phyloP scores from a whole-genome alignment of 2,797 vertebrate genomes.

The Sitta carolinensis region DNA sequence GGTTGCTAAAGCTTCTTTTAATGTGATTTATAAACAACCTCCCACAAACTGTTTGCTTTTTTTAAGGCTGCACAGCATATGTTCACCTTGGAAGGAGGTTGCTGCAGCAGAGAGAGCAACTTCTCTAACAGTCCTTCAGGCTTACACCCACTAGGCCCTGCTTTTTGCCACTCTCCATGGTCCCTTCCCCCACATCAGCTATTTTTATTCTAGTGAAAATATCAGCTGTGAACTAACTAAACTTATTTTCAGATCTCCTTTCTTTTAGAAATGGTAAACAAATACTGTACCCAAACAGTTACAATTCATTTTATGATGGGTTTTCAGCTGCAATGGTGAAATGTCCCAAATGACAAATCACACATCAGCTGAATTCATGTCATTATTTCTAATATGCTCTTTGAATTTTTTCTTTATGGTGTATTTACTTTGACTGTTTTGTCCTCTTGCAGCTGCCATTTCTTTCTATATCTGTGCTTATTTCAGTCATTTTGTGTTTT shows the following conservation, averaged over 20 bases:
- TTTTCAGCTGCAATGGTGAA: constrained; percentile 36
- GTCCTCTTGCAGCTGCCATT: constrained; percentile 32
- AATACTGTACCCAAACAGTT: constrained; percentile 2
- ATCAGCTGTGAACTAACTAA: constrained; percentile 27
- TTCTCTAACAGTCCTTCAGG: constrained; percentile 1
- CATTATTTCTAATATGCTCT: constrained; percentile 5
- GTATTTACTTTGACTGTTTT: neutral
- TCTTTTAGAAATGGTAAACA: neutral
- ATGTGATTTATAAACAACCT: constrained; percentile 8
- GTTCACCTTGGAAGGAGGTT: constrained; percentile 50
- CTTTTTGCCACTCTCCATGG: neutral
- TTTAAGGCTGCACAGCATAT: constrained; percentile 4
- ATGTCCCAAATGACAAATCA: constrained; percentile 11
- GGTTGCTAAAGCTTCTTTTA: neutral
- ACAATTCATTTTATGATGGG: neutral
- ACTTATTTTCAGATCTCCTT: constrained; percentile 25
- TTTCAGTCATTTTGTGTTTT: neutral
- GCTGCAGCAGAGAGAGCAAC: constrained; percentile 31
- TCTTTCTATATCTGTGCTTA: neutral
- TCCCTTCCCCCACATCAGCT: neutral
- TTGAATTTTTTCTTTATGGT: constrained; percentile 1
- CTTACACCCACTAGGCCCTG: constrained; percentile 17
- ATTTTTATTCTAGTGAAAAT: constrained; percentile 45
- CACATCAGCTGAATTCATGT: neutral
- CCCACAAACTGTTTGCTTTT: constrained; percentile 25